Evolutionary conservation across 2,797 vertebrate species (phyloP).

Genomic region (Benthosema pterotum): DNA sequence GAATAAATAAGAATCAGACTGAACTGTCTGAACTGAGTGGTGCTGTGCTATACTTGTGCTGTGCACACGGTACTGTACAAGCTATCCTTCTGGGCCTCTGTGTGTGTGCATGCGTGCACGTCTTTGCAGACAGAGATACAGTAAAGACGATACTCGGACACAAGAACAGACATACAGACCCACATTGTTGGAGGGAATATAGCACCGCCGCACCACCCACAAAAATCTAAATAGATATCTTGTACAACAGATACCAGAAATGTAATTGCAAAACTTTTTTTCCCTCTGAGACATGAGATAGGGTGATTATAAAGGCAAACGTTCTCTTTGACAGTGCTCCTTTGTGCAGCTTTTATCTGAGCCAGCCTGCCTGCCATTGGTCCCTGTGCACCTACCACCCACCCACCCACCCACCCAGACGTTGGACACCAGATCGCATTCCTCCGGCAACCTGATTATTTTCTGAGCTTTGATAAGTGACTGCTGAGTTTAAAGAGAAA

Average conservation of each 20-base stretch:
- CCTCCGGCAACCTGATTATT: constrained; percentile 60
- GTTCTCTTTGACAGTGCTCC: constrained; percentile 49
- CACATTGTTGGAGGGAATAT: no score
- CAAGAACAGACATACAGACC: no score
- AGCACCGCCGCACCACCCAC: neutral
- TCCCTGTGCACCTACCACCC: constrained; percentile 8
- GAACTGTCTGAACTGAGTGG: no score
- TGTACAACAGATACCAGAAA: constrained; percentile 40
- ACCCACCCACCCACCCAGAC: neutral
- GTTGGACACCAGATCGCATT: constrained; percentile 48
- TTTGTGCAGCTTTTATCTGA: constrained; percentile 67
- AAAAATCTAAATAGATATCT: constrained; percentile 26
- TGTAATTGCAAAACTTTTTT: constrained; percentile 43
- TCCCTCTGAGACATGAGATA: constrained; percentile 55
- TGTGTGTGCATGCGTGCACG: no score
- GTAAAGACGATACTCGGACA: no score
- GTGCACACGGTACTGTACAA: no score
- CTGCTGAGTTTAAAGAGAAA: constrained; percentile 47
- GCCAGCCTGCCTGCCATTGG: constrained; percentile 41
- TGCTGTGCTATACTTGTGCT: no score
- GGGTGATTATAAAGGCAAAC: constrained; percentile 31
- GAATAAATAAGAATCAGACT: neutral
- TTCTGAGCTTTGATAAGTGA: constrained; percentile 70
- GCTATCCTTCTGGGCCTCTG: no score
- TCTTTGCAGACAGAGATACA: no score